Evolutionary conservation across 1,140 invertebrate genomes (phyloP).

Genomic region (Notospermus geniculatus): DNA sequence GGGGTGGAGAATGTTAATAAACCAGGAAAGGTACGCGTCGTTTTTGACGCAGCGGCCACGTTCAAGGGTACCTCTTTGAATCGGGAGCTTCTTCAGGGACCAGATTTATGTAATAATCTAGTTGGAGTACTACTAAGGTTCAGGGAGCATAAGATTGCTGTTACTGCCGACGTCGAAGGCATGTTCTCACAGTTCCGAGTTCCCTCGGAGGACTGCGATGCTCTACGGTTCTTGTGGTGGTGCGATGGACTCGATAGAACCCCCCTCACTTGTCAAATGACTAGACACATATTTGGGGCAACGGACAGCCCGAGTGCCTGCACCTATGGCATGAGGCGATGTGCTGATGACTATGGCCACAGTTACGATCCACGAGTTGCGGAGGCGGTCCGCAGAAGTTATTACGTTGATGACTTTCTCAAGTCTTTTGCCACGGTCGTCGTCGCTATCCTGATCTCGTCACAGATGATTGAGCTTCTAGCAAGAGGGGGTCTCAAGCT

Average conservation of each 20-base stretch:
- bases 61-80: conserved; percentile 34
- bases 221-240: conserved; percentile 25
- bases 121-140: conserved; percentile 30
- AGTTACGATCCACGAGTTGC: not conserved
- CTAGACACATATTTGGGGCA: conserved; percentile 25
- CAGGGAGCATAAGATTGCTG: conserved; percentile 26
- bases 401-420: conserved; percentile 26
- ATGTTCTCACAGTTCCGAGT: conserved; percentile 31
- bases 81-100: conserved; percentile 31
- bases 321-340: conserved; percentile 21
- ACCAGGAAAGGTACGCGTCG: conserved; percentile 24
- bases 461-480: too few species aligned
- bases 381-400: conserved; percentile 16
- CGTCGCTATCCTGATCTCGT: conserved; percentile 14
- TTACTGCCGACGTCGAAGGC: conserved; percentile 23
- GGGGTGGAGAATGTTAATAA: conserved; percentile 23
- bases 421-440: conserved; percentile 9
- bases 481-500: too few species aligned
- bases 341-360: conserved; percentile 13
- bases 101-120: conserved; percentile 46
- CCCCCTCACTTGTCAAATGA: conserved; percentile 22
- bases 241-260: conserved; percentile 13
- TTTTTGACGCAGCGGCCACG: conserved; percentile 27
- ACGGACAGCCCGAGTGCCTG: conserved; percentile 23
- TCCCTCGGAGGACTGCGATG: conserved; percentile 14